phyloP scores from a whole-genome alignment of 2,888 invertebrate species.

The Gari tellinella region DNA sequence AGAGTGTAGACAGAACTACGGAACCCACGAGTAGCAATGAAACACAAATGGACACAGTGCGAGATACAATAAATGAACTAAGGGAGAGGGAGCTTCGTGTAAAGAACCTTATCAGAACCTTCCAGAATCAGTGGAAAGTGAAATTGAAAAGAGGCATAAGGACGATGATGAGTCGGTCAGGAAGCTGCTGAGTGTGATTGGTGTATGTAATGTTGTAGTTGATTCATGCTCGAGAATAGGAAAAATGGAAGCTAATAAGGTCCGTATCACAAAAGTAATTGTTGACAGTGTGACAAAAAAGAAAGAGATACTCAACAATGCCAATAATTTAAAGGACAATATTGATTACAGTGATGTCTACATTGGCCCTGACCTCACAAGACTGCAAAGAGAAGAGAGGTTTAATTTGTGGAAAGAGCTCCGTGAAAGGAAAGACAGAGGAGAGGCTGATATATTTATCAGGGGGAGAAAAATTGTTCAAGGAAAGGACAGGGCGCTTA shows the following conservation, averaged over 20 bases:
- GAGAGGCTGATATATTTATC: constrained; percentile 1
- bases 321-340: background rate
- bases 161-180: background rate
- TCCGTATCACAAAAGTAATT: background rate
- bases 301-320: background rate
- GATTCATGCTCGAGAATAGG: background rate
- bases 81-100: background rate
- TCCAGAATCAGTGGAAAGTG: background rate
- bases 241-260: background rate
- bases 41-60: background rate
- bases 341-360: background rate
- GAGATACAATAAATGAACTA: background rate
- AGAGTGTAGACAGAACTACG: background rate
- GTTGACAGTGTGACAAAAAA: background rate
- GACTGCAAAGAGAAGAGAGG: background rate
- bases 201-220: background rate
- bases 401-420: background rate
- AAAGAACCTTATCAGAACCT: background rate
- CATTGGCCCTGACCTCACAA: background rate
- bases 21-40: background rate
- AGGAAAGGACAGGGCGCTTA: background rate
- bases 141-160: background rate
- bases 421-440: background rate
- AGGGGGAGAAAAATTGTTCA: background rate
- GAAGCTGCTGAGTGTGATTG: background rate